Percentiles rank a stretch among this genome's conserved stretches.
phyloP scores from a whole-genome alignment of 2,113 vertebrate species.

The Clupea harengus region DNA sequence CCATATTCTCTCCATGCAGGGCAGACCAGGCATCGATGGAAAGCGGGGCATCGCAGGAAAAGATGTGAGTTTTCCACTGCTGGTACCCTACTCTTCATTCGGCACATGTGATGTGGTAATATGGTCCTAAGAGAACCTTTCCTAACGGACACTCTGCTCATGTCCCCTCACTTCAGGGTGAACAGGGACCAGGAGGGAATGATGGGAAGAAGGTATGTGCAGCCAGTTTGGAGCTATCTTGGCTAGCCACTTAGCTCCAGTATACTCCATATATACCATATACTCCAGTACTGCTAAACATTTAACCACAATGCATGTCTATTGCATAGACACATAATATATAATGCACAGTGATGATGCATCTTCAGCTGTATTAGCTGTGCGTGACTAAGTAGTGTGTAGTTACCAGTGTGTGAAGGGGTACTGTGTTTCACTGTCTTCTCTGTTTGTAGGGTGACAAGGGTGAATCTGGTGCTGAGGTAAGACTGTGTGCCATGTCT shows the following conservation, averaged over 20 bases:
- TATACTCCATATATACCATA: too few species aligned
- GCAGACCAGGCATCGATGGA: conserved; percentile 72
- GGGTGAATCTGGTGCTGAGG: conserved; percentile 63
- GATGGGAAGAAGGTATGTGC: conserved; percentile 63
- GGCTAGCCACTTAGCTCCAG: too few species aligned
- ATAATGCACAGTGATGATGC: not conserved
- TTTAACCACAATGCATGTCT: not conserved
- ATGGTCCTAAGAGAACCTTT: not conserved
- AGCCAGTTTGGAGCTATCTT: not conserved
- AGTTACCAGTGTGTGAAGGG: not conserved
- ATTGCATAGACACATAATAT: not conserved
- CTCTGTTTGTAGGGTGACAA: conserved; percentile 65
- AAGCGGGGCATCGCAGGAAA: conserved; percentile 72
- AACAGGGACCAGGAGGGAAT: conserved; percentile 63
- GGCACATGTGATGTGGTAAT: not conserved
- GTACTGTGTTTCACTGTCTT: not conserved
- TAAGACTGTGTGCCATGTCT: conserved; percentile 50
- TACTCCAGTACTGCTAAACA: not conserved
- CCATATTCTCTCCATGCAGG: conserved; percentile 54
- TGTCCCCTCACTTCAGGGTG: conserved; percentile 58
- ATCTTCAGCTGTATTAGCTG: not conserved
- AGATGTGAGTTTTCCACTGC: conserved; percentile 58
- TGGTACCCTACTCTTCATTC: not conserved
- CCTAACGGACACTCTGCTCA: not conserved
- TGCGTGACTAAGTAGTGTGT: not conserved